Conservation (phyloP, 2,797 vertebrate genomes). For the Heteromormyrus szaboi region DNA sequence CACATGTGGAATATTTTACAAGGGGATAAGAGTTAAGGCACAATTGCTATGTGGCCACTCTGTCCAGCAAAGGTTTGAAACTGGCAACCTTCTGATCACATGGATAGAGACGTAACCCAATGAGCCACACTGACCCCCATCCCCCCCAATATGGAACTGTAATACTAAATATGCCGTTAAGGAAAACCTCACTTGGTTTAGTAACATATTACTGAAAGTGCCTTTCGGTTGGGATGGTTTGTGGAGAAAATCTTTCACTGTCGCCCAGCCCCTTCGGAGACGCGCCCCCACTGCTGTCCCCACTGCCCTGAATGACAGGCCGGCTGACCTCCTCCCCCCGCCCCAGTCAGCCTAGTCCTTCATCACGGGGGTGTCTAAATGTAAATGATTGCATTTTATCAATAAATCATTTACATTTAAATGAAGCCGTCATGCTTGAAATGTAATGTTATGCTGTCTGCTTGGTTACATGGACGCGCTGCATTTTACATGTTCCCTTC, state of each 20-base stretch:
- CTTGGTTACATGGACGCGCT: background rate
- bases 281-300: background rate
- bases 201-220: background rate
- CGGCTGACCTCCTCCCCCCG: background rate
- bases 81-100: background rate
- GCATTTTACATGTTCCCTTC: background rate
- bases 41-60: background rate
- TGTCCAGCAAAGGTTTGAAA: background rate
- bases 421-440: constrained; percentile 2
- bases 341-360: background rate
- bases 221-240: background rate
- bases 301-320: background rate
- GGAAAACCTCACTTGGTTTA: background rate
- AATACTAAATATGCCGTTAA: background rate
- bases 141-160: background rate
- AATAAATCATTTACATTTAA: constrained; percentile 6
- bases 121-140: background rate
- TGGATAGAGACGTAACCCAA: background rate
- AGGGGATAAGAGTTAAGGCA: background rate
- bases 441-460: constrained; percentile 2
- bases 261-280: background rate
- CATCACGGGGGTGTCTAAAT: background rate
- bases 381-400: constrained; percentile 8
- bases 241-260: background rate
- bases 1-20: background rate